Percentiles rank a stretch among this genome's conserved stretches.
Evolutionary conservation across 2,113 vertebrate genomes (phyloP).

Genomic region (Astur gentilis): DNA sequence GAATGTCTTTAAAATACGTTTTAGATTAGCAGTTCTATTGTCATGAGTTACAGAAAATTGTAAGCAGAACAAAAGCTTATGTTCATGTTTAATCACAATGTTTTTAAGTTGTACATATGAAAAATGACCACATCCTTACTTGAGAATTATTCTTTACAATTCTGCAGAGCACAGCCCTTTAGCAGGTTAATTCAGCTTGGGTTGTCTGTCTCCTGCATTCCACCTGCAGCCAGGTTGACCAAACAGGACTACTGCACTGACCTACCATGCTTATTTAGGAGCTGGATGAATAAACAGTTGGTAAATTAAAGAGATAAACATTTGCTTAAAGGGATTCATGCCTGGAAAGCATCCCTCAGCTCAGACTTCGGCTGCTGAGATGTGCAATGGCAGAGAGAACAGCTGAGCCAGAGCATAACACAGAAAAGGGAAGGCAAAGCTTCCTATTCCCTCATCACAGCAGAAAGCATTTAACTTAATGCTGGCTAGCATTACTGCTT

Average conservation of each 20-base stretch:
- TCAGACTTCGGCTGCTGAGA: neutral
- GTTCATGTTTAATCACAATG: neutral
- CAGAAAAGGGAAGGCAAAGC: neutral
- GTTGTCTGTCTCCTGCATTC: neutral
- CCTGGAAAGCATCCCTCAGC: neutral
- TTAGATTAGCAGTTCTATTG: neutral
- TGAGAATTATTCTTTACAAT: neutral
- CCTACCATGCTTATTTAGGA: neutral
- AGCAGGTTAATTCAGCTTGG: neutral
- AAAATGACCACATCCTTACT: neutral
- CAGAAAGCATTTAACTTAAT: neutral
- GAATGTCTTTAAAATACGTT: neutral
- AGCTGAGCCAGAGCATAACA: neutral
- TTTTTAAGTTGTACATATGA: neutral
- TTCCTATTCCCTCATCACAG: neutral
- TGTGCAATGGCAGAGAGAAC: neutral
- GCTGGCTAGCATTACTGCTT: no score
- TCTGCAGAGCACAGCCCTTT: neutral
- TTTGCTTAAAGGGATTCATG: neutral
- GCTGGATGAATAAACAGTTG: neutral
- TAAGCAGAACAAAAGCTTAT: neutral
- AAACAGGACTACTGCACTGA: neutral
- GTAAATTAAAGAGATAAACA: neutral
- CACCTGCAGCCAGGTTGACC: neutral
- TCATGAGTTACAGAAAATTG: neutral